Evolutionary conservation across 92 coral and sea anemone species (phyloP).

Genomic region (Phenganax marumi): DNA sequence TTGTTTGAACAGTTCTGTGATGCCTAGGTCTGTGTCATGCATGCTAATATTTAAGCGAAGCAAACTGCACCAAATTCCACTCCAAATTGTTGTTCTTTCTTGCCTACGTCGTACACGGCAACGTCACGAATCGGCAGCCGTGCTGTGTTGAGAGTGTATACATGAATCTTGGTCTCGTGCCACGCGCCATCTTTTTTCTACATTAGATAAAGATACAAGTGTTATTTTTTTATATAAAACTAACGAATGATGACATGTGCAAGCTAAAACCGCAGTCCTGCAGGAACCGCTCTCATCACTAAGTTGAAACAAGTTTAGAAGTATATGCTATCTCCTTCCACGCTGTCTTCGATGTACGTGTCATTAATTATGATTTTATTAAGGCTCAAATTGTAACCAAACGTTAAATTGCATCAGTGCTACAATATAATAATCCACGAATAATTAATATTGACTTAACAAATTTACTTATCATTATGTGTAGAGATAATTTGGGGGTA

Average conservation of each 20-base stretch:
- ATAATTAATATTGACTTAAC: too few species aligned
- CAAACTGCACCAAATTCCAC: conserved; percentile 76
- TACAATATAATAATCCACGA: too few species aligned
- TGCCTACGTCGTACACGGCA: conserved; percentile 62
- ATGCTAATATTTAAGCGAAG: conserved; percentile 51
- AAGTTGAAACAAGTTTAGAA: too few species aligned
- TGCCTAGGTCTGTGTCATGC: not conserved
- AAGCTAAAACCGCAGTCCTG: too few species aligned
- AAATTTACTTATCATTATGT: too few species aligned
- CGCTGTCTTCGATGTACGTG: too few species aligned
- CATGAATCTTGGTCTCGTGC: conserved; percentile 64
- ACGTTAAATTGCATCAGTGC: too few species aligned
- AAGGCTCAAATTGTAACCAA: too few species aligned
- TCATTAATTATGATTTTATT: too few species aligned
- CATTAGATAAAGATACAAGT: not conserved
- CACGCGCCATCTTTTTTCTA: conserved; percentile 69
- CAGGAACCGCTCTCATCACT: too few species aligned
- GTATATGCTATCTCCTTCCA: too few species aligned
- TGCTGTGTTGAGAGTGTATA: conserved; percentile 65
- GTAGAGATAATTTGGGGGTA: too few species aligned
- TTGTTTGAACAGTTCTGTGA: not conserved
- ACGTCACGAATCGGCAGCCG: conserved; percentile 69
- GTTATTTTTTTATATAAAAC: conserved; percentile 60
- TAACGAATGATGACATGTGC: not conserved
- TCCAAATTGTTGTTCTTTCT: conserved; percentile 63